Evolutionary conservation across 1,140 invertebrate genomes (phyloP), one percentile per base, ranked within the genome.

Genomic region (Apis dorsata): DNA sequence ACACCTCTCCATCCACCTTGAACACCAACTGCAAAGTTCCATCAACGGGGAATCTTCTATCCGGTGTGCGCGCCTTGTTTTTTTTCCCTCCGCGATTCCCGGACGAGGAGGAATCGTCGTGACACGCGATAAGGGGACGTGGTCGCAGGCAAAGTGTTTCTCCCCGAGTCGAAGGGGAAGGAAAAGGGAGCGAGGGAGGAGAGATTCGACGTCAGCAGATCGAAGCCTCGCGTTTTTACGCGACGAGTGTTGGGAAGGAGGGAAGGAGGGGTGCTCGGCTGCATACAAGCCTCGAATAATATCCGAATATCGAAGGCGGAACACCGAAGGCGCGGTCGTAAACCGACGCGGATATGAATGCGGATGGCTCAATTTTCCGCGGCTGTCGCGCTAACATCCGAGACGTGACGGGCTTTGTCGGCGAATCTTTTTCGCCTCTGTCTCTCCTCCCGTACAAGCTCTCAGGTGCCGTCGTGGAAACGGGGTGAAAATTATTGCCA

Each of bases 231-330:
- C 24, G 66, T 59, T 65, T 51, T 59, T 44, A 53, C 53, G 8
- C 17, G 49, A 24, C 44, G 80, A 62, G 57, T 86, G 86, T 84
- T 57, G 78, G 65, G 51, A 66, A 24, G 51, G 62, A 51, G 66
- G 28, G 17, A 62, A 70, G 21, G 66, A 57, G 51, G 44, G 59
- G 51, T 11, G 5, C 34, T 66, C 53, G 55, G 71, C 59, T 85
- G 81, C 70, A 72, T 53, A 51, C 74, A 57, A 66, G 57, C 84
- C 79, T 60, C 73, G 85, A 84, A 90, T 91, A 92, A 90, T 92
- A 92, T 91, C 81, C 79, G 88, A 91, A 91, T 91, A 92, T 91
- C 87, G 87, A 86, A 62, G 85, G 83, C 70, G 89, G 75, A 89
- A 69, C 66, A 74, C 85, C 85, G 86, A 79, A 86, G 89, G 79